Base-by-base conservation (phyloP, 2,888 invertebrate species). In the Scaptodrosophila latifasciaeformis region DNA sequence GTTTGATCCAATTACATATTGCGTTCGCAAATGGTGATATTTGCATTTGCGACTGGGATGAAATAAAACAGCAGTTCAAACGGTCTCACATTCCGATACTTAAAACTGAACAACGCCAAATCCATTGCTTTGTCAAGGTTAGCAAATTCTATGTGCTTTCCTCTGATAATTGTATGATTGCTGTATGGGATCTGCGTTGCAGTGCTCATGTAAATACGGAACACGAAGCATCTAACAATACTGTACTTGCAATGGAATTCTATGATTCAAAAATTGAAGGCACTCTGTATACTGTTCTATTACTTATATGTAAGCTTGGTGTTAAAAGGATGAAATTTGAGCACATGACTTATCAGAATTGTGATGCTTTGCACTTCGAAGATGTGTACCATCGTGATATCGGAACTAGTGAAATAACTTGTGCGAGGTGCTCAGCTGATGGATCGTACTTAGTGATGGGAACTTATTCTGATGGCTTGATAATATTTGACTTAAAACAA, bases 381-480 rank as follows among this genome's bases (percentile, higher is more conserved):
- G 21, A 21, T 0, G 39, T 85, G 2, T 75, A 71, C 15, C 35
- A 62, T 12, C 37, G 49, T 1, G 58, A 70, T 17, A 55, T 56
- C 5, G 44, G 34, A 5, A 17, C 27, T 17, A 12, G 49, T 19
- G 50, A 43, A 2, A 77, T 85, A 4, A 82, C 72, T 4, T 86
- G 87, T 49, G 84, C 82, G 9, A 77, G 76, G 49, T 52, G 82
- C 4, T 79, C 86, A 2, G 65, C 62, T 2, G 83, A 84, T 44
- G 71, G 70, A 0, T 62, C 70, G 37, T 86, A 82, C 56, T 57
- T 86, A 7, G 71, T 86, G 13, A 62, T 86, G 49, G 87, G 86
- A 13, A 85, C 87, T 0, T 13, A 44, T 10, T 70, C 70, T n/a
- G 67, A 68, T 18, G 86, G 86, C 3, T 57, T 86, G 1, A 70